Base-by-base conservation (phyloP, 2,888 invertebrate species). In the Morpho achilles region DNA sequence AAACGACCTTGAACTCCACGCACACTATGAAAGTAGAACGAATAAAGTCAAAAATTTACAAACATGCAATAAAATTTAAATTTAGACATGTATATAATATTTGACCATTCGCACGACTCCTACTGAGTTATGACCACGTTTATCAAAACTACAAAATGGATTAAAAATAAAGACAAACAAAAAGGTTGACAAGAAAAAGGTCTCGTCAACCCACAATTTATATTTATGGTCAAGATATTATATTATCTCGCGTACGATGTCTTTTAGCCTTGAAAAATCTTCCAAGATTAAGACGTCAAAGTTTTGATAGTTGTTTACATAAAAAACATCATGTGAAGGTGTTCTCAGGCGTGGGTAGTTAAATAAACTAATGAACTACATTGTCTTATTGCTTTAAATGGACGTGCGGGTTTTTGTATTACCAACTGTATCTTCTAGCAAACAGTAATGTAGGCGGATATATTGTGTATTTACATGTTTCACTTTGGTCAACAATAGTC, bases 331-430 rank as follows among this genome's bases (percentile, higher is more conserved):
- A 56, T 53, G 44, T 59, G 54, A 70, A 75, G 73, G 75, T 76
- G 75, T 60, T 44, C 71, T 64, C 64, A 16, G 47, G 72, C 71
- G 87, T 87, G 80, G 87, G 87, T 67, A 67, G 72, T 79, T 70
- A 77, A 75, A 79, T 70, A 71, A 77, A 79, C 80, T 86, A 87
- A 87, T 84, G 84, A 85, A 82, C 76, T 73, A 81, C 83, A 87
- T 88, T 87, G 87, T 89, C 83, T 88, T 88, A 85, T 83, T 87
- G 78, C 88, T 85, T 76, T 76, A 85, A 79, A 85, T 78, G 87
- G 87, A 56, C 62, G 70, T 76, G 75, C 72, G 63, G 70, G 76
- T 79, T 85, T 85, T 84, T 81, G 80, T 84, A 85, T 84, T 84
- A 80, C 74, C 67, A 67, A 63, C 72, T 74, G 76, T 77, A 80